Conservation (phyloP, 2,113 vertebrate genomes). For the Oreotrochilus melanogaster region DNA sequence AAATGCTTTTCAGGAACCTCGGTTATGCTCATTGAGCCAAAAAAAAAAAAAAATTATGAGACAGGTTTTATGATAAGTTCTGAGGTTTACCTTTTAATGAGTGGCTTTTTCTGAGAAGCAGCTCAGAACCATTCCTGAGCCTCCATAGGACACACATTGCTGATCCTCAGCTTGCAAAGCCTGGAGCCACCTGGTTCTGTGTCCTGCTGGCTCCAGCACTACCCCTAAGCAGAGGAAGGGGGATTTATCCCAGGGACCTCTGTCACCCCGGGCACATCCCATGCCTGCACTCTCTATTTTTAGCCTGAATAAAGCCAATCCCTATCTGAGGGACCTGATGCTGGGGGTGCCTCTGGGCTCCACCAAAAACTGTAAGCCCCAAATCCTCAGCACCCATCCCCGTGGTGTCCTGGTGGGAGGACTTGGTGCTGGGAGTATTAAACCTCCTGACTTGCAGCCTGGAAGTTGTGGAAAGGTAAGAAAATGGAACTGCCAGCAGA, state of each 20-base stretch:
- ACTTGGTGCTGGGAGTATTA: background rate
- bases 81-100: background rate
- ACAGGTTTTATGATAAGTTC: background rate
- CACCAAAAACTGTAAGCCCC: background rate
- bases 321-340: accelerated
- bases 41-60: background rate
- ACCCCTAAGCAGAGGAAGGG: background rate
- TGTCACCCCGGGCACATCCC: background rate
- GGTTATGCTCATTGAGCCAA: background rate
- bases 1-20: background rate
- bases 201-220: background rate
- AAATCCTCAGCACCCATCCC: background rate
- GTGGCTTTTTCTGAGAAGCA: background rate
- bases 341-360: background rate
- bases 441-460: background rate
- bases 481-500: conserved; percentile 7
- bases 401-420: background rate
- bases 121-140: background rate
- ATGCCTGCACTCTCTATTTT: background rate
- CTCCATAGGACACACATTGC: background rate
- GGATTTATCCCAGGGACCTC: background rate
- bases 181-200: background rate
- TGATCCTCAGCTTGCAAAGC: background rate
- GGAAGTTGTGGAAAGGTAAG: background rate
- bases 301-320: background rate